phyloP scores from a whole-genome alignment of 1,140 invertebrate genomes.

The Chionoecetes opilio region DNA sequence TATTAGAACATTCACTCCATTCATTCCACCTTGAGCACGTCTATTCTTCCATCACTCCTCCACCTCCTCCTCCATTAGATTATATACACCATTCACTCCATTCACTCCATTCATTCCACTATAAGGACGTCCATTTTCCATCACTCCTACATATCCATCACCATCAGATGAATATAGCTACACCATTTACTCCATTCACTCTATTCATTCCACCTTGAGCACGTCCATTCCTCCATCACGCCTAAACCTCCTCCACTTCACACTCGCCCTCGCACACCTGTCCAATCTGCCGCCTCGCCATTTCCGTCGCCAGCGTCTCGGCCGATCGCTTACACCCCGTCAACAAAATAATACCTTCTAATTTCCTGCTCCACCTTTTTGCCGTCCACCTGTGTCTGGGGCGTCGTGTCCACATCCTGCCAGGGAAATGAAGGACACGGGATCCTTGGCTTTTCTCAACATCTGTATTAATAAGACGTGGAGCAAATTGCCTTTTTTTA shows the following conservation, averaged over 20 bases:
- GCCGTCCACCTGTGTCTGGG: neutral
- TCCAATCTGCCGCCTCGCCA: neutral
- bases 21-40: no score
- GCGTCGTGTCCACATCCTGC: slow-evolving; percentile 4
- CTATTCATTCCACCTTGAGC: neutral
- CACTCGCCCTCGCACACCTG: neutral
- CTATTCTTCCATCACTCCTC: no score
- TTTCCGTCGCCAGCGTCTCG: neutral
- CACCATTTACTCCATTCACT: neutral
- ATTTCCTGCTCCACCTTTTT: slow-evolving; percentile 7
- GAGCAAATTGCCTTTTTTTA: neutral
- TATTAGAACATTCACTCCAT: no score
- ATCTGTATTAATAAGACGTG: neutral
- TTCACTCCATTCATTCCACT: no score
- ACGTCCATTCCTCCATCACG: neutral
- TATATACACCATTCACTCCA: neutral
- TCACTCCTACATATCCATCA: no score
- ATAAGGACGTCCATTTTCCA: no score
- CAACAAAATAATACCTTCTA: slow-evolving; percentile 22
- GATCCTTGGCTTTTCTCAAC: neutral
- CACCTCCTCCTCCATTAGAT: neutral
- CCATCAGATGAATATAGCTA: no score
- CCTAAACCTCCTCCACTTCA: neutral
- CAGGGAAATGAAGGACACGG: neutral
- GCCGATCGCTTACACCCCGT: slow-evolving; percentile 9